These are phyloP conservation scores for Venustoraphidia nigricollis DNA, from an alignment of 2,888 invertebrate genomes.

Conservation along the genomic window DNA sequence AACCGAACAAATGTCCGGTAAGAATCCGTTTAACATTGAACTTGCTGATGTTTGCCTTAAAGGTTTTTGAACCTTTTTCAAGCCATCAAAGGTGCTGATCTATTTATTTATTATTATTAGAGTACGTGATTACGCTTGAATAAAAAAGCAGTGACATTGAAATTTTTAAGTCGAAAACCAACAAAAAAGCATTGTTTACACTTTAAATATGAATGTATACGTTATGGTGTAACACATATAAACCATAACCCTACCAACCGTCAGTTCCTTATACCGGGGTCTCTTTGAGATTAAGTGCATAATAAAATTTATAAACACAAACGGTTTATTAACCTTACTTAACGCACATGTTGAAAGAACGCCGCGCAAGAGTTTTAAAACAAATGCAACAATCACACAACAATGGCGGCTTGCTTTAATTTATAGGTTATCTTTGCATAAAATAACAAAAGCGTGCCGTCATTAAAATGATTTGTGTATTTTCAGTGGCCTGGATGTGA, in stretches of 20 bases:
- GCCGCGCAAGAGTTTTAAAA: background rate
- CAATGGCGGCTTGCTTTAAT: no score
- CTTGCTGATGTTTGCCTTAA: no score
- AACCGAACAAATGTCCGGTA: conserved; percentile 95
- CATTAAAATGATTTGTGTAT: conserved; percentile 9
- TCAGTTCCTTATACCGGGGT: no score
- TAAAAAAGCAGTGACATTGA: background rate
- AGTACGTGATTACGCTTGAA: background rate
- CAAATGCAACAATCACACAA: no score
- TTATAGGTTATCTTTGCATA: background rate
- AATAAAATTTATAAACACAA: background rate
- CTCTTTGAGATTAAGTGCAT: no score
- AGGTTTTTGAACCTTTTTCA: background rate
- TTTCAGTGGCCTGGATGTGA: conserved; percentile 82
- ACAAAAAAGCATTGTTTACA: no score
- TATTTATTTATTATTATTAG: background rate
- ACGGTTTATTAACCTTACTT: background rate
- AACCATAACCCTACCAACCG: no score
- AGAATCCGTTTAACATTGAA: conserved; percentile 28
- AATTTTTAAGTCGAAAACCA: background rate
- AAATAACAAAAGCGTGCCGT: background rate
- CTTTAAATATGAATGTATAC: no score
- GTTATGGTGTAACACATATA: no score
- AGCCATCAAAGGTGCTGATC: background rate
- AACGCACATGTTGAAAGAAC: background rate